Conservation (phyloP, 1,140 invertebrate genomes). For the Calephelis virginiensis region DNA sequence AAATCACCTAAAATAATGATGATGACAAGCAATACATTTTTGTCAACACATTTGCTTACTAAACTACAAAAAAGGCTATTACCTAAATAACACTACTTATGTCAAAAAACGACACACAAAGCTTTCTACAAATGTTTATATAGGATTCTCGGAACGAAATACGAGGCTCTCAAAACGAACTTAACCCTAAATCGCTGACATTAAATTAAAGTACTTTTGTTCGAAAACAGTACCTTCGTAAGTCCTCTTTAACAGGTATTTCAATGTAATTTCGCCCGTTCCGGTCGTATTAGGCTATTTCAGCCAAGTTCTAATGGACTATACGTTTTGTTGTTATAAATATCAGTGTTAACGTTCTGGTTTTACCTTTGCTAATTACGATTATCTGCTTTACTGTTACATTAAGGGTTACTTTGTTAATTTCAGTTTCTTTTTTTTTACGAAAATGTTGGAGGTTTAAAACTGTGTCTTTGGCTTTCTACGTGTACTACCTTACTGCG, state of each 20-base stretch:
- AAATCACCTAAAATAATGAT: too few species aligned
- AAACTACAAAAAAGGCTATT: too few species aligned
- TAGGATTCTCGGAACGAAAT: background rate
- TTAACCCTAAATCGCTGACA: conserved; percentile 11
- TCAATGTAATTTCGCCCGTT: conserved; percentile 11
- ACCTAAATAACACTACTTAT: too few species aligned
- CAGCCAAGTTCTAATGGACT: conserved; percentile 7
- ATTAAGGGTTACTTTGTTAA: too few species aligned
- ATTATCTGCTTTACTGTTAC: too few species aligned
- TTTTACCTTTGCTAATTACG: too few species aligned
- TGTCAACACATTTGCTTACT: too few species aligned
- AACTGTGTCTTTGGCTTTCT: too few species aligned
- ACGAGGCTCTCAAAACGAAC: conserved; percentile 9
- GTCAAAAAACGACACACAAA: background rate
- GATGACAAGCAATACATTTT: too few species aligned
- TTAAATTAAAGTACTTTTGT: conserved; percentile 18
- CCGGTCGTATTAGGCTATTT: conserved; percentile 1
- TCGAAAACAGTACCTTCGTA: conserved; percentile 17
- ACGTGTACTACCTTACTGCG: too few species aligned
- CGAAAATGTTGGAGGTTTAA: too few species aligned
- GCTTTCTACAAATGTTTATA: conserved; percentile 1
- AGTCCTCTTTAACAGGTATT: conserved; percentile 17
- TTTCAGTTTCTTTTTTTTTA: too few species aligned
- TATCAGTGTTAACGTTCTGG: background rate
- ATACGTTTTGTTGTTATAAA: background rate